Evolutionary conservation across 92 coral and sea anemone species (phyloP), one percentile per base, ranked within the genome.

Genomic region (Umimayanthus kanabou): DNA sequence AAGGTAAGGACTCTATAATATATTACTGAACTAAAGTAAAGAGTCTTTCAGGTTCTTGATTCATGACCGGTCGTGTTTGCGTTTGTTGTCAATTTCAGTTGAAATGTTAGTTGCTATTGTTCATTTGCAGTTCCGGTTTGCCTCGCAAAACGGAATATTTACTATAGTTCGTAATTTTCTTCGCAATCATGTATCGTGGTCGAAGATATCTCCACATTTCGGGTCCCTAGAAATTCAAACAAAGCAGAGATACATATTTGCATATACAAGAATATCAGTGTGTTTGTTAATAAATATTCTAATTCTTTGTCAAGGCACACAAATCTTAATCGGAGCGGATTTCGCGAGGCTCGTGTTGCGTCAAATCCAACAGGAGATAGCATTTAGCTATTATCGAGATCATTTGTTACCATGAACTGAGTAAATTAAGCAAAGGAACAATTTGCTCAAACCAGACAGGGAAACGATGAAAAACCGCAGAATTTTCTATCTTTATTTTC

Each of bases 61-160:
- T 39, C 7, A 49, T 29, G 66, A 47, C 4, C 25, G 7, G 11
- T 4, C 28, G 29, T 61, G 73, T 20, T 39, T 55, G 49, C 37
- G 37, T 33, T 66, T 20, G 66, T 26, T 57, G 69, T 79, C 69
- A 28, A 26, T 81, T 66, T 53, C 49, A 53, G 29, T 78, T 13
- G 10, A 73, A 73, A 78, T 78, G 33, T 15, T 61, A 20, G 77
- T 81, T 64, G 53, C 74, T 64, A 45, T 66, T 65, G 76, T 81
- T 81, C 40, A 81, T 65, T 81, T 65, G 18, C 42, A 66, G 49
- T 65, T 81, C 85, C 85, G 85, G 85, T 66, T 81, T 39, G 15
- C 39, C 57, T 81, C 39, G 13, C 50, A 14, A 9, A 39, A 53
- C 16, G 53, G 74, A 39, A 81, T n/a, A 49, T 45, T 78, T 45